These are phyloP conservation scores for Bemisia tabaci DNA, from an alignment of 1,140 invertebrate species.

Conservation along the genomic window DNA sequence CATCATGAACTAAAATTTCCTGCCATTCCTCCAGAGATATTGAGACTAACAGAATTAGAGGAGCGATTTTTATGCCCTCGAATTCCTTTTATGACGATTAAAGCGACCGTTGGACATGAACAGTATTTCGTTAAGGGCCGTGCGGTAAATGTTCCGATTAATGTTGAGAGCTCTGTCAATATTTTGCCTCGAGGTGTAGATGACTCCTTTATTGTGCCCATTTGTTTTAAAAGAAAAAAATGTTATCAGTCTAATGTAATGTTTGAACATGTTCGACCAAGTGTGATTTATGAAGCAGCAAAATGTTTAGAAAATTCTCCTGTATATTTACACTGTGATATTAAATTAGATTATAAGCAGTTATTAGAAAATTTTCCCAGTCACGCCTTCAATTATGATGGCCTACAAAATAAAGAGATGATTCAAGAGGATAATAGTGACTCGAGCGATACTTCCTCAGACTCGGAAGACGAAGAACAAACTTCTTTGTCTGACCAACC, in stretches of 20 bases:
- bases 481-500: neutral
- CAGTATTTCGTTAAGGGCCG: neutral
- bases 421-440: neutral
- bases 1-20: neutral
- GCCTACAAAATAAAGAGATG: neutral
- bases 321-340: neutral
- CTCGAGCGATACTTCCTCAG: neutral
- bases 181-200: neutral
- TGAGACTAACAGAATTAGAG: neutral
- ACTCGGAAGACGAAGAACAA: neutral
- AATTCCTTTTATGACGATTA: neutral
- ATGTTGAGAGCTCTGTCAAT: neutral
- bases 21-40: neutral
- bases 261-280: neutral
- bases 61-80: neutral
- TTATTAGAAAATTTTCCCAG: neutral
- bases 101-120: neutral
- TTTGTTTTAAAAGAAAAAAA: neutral
- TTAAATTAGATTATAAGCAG: neutral
- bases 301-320: neutral
- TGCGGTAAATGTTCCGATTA: neutral
- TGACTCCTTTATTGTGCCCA: neutral
- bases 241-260: neutral
- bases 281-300: neutral
- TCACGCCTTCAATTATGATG: neutral